These are phyloP conservation scores for Prionailurus viverrinus DNA, from an alignment of 2,113 vertebrate genomes.

Conservation along the genomic window DNA sequence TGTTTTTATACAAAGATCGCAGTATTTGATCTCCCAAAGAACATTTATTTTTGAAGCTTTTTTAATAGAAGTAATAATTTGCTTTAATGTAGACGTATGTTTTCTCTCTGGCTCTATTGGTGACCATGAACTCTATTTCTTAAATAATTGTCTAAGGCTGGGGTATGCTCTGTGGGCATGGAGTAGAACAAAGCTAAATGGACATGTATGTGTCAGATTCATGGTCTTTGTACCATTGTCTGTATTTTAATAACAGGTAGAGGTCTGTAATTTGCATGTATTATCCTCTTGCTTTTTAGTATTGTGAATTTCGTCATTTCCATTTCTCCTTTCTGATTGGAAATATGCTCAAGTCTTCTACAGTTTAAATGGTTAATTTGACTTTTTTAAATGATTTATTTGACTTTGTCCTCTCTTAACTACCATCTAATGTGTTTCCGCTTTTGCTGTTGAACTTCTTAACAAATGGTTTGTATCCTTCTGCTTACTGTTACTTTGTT, in stretches of 20 bases:
- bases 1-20: slow-evolving; percentile 25
- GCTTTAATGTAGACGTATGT: slow-evolving; percentile 8
- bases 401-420: slow-evolving; percentile 30
- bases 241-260: slow-evolving; percentile 29
- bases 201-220: background rate
- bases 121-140: slow-evolving; percentile 3
- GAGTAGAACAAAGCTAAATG: background rate
- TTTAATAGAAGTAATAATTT: slow-evolving; percentile 33
- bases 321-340: background rate
- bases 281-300: slow-evolving; percentile 27
- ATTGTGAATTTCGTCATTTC: slow-evolving; percentile 4
- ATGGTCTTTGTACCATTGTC: background rate
- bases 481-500: background rate
- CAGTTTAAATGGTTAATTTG: slow-evolving; percentile 23
- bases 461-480: background rate
- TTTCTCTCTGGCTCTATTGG: slow-evolving; percentile 28
- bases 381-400: background rate
- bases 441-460: background rate
- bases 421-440: background rate
- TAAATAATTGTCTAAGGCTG: slow-evolving; percentile 25
- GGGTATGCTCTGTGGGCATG: background rate
- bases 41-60: background rate
- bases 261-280: background rate
- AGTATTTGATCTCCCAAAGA: background rate
- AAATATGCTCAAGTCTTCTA: background rate